These are phyloP conservation scores for Rhipidura dahli DNA, from an alignment of 2,113 vertebrate genomes.

Conservation along the genomic window DNA sequence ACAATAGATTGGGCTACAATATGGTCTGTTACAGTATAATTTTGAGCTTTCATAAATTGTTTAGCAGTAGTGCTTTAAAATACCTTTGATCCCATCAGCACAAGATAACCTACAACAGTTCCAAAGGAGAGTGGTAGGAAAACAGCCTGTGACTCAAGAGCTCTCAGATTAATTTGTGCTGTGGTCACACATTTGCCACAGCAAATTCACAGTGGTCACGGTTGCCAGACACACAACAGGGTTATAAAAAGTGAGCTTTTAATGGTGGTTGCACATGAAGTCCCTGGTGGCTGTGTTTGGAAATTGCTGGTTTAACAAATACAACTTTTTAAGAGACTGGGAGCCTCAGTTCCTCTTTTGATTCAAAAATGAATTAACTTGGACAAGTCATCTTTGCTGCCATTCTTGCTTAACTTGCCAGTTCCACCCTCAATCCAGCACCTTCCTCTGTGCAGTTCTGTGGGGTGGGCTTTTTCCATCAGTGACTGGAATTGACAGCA, in stretches of 20 bases:
- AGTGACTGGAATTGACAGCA: background rate
- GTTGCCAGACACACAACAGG: background rate
- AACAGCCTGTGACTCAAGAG: background rate
- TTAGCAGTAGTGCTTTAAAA: background rate
- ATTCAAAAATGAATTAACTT: background rate
- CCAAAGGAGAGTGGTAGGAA: background rate
- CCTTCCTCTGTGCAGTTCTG: background rate
- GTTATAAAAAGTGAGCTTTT: constrained; percentile 30
- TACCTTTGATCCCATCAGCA: background rate
- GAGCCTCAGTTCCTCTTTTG: background rate
- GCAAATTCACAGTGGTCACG: constrained; percentile 35
- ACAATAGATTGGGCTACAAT: background rate
- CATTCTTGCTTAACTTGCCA: background rate
- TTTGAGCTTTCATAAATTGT: background rate
- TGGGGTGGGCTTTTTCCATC: background rate
- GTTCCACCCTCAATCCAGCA: background rate
- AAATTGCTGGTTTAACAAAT: constrained; percentile 25
- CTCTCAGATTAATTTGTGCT: constrained; percentile 33
- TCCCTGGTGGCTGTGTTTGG: background rate
- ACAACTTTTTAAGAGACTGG: background rate
- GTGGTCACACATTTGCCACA: constrained; percentile 31
- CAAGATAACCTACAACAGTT: background rate
- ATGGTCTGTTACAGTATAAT: background rate
- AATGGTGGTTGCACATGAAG: background rate
- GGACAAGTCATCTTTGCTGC: background rate